Base-by-base conservation (phyloP, 2,113 vertebrate species). In the Ifrita kowaldi region DNA sequence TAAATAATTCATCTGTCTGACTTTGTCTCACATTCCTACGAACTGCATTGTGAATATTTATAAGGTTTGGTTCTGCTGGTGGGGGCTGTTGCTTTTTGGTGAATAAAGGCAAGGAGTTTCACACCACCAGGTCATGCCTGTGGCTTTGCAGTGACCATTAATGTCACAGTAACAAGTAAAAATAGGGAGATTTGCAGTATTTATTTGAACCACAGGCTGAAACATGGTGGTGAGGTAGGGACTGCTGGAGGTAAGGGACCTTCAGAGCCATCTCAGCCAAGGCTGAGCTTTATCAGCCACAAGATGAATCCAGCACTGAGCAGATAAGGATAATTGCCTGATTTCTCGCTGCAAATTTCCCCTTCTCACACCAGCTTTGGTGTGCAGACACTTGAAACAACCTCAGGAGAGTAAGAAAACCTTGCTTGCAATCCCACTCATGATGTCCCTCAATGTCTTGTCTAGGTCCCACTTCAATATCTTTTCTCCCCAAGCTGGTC, bases 1-100 rank as follows among this genome's bases (percentile, higher is more conserved):
- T 96, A 89, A 97, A 97, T 97, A 95, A 97, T 96, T 97, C 85
- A 97, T 93, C 80, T n/a, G 60, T 78, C 96, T 95, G 93, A 84
- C 94, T 96, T 88, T 52, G 84, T 79, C 87, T 95, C 87, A 22
- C 75, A 49, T 87, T 81, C 71, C 93, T 87, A 75, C 87, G 50
- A 87, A 87, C 87, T 50, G 85, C 41, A 20, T 7, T 41, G 65
- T 62, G 86, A 96, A 95, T 96, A 95, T 96, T 96, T 83, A 94
- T 95, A 68, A 92, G 86, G 67, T 6, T 59, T 5, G 7, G 77
- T 84, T 57, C 41, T 50, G 93, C 75, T 83, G 67, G 80, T 52
- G 75, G 90, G 60, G 53, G 52, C 77, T 65, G 74, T 3, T 90
- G 65, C 49, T 73, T 35, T 44, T 23, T 4, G 14, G 16, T 79